Evolutionary conservation across 2,888 invertebrate genomes (phyloP), one percentile per base, ranked within the genome.

Genomic region (Scrobipalpa costella): DNA sequence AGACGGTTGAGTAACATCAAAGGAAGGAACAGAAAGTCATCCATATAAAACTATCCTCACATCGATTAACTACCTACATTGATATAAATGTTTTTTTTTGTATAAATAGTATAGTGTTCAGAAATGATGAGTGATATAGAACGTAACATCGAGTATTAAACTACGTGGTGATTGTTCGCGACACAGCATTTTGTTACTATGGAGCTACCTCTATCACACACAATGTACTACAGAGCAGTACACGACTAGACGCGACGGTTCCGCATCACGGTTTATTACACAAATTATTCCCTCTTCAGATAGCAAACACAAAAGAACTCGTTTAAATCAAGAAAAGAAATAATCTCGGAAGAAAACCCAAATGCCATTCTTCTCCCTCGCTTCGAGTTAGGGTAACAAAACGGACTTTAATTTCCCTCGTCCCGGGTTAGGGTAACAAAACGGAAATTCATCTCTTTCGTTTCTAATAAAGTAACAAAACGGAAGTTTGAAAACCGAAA

Each of bases 41-140:
- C 74, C 76, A 81, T 83, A 85, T 79, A 84, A 84, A 84, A 80
- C 85, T 87, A 87, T 83, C 73, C 79, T 83, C 85, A 86, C 84
- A 86, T 83, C 81, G 75, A 86, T 83, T 82, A 79, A 73, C 85
- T 87, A 88, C 75, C 85, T 86, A 89, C 77, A 68, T 78, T 81
- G 75, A 81, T 75, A 76, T 77, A 75, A 70, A 76, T 76, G 74
- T 77, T 61, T 67, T 72, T 49, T 65, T 77, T 67, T 74, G 73
- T 78, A 74, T 76, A 73, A 74, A 75, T 71, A 76, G 74, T 73
- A 71, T 63, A 66, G 71, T 73, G 73, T 72, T 66, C 69, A 40
- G 40, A 40, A 75, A 76, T 78, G 80, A 80, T 81, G 71, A 72
- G 74, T 73, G 68, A 71, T 70, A 71, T 65, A 70, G 62, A 76